Evolutionary conservation across 2,113 vertebrate genomes (phyloP).

Genomic region (Etheostoma cragini): DNA sequence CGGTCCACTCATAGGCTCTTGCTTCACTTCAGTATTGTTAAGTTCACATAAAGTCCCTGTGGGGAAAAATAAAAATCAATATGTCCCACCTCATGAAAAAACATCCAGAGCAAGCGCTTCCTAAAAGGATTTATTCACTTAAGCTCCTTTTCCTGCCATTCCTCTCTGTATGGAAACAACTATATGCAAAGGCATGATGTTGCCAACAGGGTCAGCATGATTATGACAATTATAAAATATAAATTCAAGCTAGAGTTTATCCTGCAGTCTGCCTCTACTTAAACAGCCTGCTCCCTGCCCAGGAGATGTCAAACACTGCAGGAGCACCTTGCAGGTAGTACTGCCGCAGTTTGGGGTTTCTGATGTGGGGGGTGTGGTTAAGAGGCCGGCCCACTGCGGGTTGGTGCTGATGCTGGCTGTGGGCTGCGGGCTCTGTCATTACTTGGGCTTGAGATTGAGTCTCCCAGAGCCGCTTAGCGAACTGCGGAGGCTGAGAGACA

Average conservation of each 20-base stretch:
- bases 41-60: slow-evolving; percentile 71
- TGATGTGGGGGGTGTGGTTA: slow-evolving; percentile 82
- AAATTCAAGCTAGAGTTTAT: slow-evolving; percentile 15
- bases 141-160: background rate
- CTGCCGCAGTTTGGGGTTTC: slow-evolving; percentile 85
- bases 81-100: background rate
- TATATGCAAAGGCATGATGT: slow-evolving; percentile 18
- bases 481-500: slow-evolving; percentile 77
- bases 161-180: slow-evolving; percentile 17
- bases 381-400: slow-evolving; percentile 54
- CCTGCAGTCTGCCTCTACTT: background rate
- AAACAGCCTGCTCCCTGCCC: background rate
- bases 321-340: slow-evolving; percentile 84
- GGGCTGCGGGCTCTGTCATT: slow-evolving; percentile 40
- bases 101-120: slow-evolving; percentile 17
- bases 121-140: background rate
- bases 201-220: background rate
- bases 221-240: slow-evolving; percentile 15
- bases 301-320: background rate
- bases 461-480: slow-evolving; percentile 75
- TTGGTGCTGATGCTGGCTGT: slow-evolving; percentile 40
- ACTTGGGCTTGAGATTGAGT: slow-evolving; percentile 33
- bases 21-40: slow-evolving; percentile 51
- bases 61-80: background rate
- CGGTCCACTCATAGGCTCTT: slow-evolving; percentile 17